Percentiles rank a stretch among this genome's conserved stretches.
These are phyloP conservation scores for Bedellia somnulentella DNA, from an alignment of 2,888 invertebrate species.

Conservation along the genomic window DNA sequence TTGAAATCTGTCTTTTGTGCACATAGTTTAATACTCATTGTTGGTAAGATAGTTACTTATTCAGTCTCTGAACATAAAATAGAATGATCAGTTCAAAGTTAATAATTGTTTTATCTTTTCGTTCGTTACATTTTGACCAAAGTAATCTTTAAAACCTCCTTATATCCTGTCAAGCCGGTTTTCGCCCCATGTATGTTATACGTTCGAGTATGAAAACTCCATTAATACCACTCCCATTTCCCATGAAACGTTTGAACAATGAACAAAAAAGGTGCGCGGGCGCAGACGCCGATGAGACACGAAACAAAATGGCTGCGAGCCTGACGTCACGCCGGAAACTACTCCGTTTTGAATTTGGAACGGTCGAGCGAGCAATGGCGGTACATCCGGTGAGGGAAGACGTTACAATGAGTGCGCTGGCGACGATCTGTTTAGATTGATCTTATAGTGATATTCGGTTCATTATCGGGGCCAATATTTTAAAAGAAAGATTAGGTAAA, in stretches of 20 bases:
- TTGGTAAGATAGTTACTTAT: too few species aligned
- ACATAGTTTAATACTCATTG: too few species aligned
- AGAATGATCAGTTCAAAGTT: too few species aligned
- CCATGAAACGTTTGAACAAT: constrained; percentile 24
- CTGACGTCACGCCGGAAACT: constrained; percentile 56
- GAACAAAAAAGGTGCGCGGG: constrained; percentile 16
- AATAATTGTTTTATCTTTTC: too few species aligned
- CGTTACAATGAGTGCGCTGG: constrained; percentile 49
- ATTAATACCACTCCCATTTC: constrained; percentile 47
- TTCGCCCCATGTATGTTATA: too few species aligned
- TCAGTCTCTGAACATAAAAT: too few species aligned
- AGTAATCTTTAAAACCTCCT: too few species aligned
- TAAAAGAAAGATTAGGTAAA: too few species aligned
- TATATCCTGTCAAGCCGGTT: too few species aligned
- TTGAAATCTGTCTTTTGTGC: too few species aligned
- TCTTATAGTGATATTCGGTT: constrained; percentile 1
- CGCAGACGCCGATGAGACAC: constrained; percentile 19
- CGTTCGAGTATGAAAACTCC: constrained; percentile 44
- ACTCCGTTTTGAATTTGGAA: constrained; percentile 60
- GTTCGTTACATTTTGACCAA: too few species aligned
- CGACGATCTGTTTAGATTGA: constrained; percentile 13
- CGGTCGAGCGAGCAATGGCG: constrained; percentile 59
- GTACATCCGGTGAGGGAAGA: constrained; percentile 56
- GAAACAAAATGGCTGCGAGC: constrained; percentile 36
- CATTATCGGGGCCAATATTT: neutral